phyloP scores from a whole-genome alignment of 2,113 vertebrate genomes.

The Aplodontia rufa region DNA sequence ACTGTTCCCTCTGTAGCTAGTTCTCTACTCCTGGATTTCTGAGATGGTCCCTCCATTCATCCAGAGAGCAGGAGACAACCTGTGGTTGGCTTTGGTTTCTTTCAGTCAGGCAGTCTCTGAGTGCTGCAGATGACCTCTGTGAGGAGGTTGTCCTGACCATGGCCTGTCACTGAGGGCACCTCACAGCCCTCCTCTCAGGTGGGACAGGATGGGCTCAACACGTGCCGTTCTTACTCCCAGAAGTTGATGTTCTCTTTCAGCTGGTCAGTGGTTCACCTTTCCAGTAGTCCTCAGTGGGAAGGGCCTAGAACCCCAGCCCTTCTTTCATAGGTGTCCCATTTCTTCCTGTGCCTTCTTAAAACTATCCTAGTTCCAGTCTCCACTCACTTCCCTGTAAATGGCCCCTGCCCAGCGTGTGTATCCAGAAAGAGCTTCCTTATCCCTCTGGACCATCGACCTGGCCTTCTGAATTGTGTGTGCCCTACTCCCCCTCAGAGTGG shows the following conservation, averaged over 20 bases:
- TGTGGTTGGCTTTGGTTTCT: background rate
- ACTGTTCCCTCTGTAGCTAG: background rate
- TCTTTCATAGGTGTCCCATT: background rate
- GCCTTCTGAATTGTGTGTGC: fast-evolving
- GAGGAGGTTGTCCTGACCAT: background rate
- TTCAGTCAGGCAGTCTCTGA: background rate
- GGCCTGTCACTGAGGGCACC: too few relatives aligned
- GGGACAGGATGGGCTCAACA: background rate
- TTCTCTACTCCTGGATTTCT: background rate
- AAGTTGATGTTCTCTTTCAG: background rate
- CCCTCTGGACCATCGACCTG: fast-evolving
- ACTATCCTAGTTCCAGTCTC: background rate
- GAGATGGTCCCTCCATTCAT: fast-evolving
- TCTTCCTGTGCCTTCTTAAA: background rate
- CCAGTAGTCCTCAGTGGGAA: too few relatives aligned
- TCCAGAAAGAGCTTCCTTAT: background rate
- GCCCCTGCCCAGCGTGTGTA: background rate
- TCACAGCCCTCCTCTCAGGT: too few relatives aligned
- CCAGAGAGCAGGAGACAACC: background rate
- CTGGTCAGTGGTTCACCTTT: background rate
- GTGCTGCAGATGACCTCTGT: background rate
- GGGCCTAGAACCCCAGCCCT: background rate
- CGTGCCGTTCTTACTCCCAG: background rate
- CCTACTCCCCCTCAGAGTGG: fast-evolving
- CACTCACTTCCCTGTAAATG: background rate